phyloP scores from a whole-genome alignment of 2,797 vertebrate genomes.

The Peromyscus eremicus region DNA sequence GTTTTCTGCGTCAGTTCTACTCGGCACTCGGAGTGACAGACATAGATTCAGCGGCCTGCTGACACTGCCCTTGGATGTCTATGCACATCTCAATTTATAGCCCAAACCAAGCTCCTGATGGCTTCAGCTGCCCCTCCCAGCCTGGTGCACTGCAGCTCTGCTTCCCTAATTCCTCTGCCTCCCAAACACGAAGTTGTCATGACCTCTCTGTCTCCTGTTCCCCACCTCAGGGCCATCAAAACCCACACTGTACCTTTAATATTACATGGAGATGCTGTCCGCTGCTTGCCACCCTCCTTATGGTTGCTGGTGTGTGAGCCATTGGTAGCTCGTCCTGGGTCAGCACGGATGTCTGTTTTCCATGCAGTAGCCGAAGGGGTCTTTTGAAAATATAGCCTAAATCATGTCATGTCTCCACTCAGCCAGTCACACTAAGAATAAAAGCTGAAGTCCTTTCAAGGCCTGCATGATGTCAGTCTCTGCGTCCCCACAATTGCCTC shows the following conservation, averaged over 20 bases:
- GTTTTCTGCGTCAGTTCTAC: neutral
- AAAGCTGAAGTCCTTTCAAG: neutral
- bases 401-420: neutral
- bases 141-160: neutral
- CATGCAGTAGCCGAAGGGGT: neutral
- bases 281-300: neutral
- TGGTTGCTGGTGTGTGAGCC: neutral
- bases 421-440: neutral
- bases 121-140: neutral
- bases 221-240: neutral
- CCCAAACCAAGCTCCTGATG: neutral
- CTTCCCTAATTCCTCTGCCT: neutral
- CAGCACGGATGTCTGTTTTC: neutral
- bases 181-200: neutral
- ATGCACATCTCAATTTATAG: neutral
- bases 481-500: neutral
- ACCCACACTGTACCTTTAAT: constrained; percentile 22
- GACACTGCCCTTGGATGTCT: neutral
- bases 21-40: neutral
- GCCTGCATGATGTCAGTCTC: neutral
- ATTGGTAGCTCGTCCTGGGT: neutral
- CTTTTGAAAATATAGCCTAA: neutral
- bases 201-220: neutral
- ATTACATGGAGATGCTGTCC: neutral
- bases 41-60: neutral